A percentile compares a stretch with the other conserved stretches of the same genome.
phyloP scores from a whole-genome alignment of 2,797 vertebrate species.

The Chelmon rostratus region DNA sequence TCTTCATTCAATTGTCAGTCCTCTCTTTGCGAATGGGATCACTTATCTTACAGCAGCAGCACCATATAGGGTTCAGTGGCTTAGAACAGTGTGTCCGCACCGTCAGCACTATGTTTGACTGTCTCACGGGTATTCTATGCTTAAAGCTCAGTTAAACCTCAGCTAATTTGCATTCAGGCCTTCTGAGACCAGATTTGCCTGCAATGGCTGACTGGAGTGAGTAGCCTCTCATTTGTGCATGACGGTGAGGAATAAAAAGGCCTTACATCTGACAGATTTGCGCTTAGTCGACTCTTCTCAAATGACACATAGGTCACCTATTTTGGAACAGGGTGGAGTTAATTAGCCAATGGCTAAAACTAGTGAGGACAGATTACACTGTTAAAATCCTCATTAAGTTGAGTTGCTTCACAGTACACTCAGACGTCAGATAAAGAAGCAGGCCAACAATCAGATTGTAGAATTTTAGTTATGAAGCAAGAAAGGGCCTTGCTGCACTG shows the following conservation, averaged over 20 bases:
- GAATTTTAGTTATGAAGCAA: not conserved
- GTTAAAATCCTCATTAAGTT: slow-evolving; percentile 57
- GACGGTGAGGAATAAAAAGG: slow-evolving; percentile 7
- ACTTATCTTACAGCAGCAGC: slow-evolving; percentile 45
- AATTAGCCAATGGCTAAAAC: slow-evolving; percentile 63
- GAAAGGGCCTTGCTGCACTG: not conserved
- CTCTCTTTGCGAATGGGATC: slow-evolving; percentile 7
- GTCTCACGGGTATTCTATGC: slow-evolving; percentile 42
- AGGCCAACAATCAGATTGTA: not conserved
- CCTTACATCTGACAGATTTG: slow-evolving; percentile 41
- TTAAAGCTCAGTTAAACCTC: slow-evolving; percentile 43
- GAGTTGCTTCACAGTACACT: slow-evolving; percentile 33
- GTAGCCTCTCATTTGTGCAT: slow-evolving; percentile 26
- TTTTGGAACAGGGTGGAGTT: slow-evolving; percentile 46
- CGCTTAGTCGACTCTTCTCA: slow-evolving; percentile 29
- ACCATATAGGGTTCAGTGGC: slow-evolving; percentile 31
- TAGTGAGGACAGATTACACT: slow-evolving; percentile 35
- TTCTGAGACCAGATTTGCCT: slow-evolving; percentile 41
- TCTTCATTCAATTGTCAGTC: slow-evolving; percentile 4
- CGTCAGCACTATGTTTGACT: slow-evolving; percentile 28
- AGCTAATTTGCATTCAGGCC: slow-evolving; percentile 58
- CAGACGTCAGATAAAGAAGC: slow-evolving; percentile 21
- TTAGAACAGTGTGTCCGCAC: slow-evolving; percentile 26
- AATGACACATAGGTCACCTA: slow-evolving; percentile 35
- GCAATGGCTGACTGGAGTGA: slow-evolving; percentile 24